Percentiles rank a stretch among this genome's conserved stretches.
Conservation (phyloP, 2,797 vertebrate species). For the Syngnathus acus region DNA sequence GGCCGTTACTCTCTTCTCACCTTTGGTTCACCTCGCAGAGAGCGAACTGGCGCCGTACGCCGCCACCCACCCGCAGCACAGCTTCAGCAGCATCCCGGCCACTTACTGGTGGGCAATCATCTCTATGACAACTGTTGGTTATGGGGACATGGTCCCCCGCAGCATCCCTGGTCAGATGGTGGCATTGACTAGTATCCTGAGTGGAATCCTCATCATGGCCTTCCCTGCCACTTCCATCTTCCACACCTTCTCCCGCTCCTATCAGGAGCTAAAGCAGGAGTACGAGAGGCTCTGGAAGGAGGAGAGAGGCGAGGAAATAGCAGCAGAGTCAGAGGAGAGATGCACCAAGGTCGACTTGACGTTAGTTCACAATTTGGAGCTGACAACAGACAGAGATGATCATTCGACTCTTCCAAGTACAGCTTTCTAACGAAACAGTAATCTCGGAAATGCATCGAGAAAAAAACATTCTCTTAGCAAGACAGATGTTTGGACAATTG, state of each 20-base stretch:
- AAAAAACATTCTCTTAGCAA: neutral
- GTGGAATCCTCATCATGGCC: slow-evolving; percentile 95
- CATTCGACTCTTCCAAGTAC: slow-evolving; percentile 27
- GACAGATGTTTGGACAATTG: neutral
- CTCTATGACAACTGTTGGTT: slow-evolving; percentile 96
- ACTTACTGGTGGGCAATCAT: slow-evolving; percentile 98
- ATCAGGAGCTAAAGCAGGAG: slow-evolving; percentile 83
- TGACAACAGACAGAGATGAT: neutral
- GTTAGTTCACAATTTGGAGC: neutral
- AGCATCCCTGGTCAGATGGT: slow-evolving; percentile 91
- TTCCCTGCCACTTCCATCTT: slow-evolving; percentile 96
- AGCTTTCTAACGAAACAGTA: slow-evolving; percentile 31
- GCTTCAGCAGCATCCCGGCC: slow-evolving; percentile 90
- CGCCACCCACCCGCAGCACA: slow-evolving; percentile 71
- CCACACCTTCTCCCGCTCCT: slow-evolving; percentile 90
- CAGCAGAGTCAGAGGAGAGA: slow-evolving; percentile 25
- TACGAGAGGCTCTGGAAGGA: slow-evolving; percentile 68
- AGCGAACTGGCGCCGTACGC: slow-evolving; percentile 82
- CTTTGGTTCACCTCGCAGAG: slow-evolving; percentile 85
- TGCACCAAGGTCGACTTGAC: slow-evolving; percentile 13
- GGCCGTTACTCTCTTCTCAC: slow-evolving; percentile 86
- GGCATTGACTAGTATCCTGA: slow-evolving; percentile 90
- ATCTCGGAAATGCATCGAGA: neutral
- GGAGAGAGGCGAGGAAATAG: slow-evolving; percentile 48
- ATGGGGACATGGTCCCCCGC: slow-evolving; percentile 90